Evolutionary conservation across 2,888 invertebrate species (phyloP), one percentile per base, ranked within the genome.

Genomic region (Drosophila stalkeri): DNA sequence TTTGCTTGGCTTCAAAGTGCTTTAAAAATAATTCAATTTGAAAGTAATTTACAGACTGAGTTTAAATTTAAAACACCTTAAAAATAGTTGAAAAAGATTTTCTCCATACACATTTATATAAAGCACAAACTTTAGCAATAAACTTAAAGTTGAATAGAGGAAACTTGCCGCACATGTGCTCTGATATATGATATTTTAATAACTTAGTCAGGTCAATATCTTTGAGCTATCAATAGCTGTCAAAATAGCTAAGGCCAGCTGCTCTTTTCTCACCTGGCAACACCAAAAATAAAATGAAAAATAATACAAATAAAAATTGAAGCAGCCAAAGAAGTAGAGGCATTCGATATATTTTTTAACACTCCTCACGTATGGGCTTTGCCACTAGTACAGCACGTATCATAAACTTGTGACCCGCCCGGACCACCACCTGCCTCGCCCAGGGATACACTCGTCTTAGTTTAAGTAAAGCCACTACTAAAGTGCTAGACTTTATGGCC

Each of bases 391-490:
- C 23, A 3, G 39, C 57, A 62, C 54, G 66, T 67, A 56, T 39
- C 61, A 68, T 72, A 68, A 77, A 68, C 49, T 47, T 64, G 47
- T n/a, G 18, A 20, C 23, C 43, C 12, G 11, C 9, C 35, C 6
- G 18, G 7, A 3, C 35, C 11, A 23, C 7, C 11, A 23, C 7
- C 23, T 14, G 14, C 14, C 27, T n/a, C 6, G 7, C 20, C 4
- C 37, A 37, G 12, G 20, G 31, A 55, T 47, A 27, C 44, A 56
- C 47, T 31, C 59, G 51, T 43, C 56, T 49, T 78, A 78, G 81
- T 84, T 84, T 72, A 80, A 61, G 64, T 75, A 78, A 84, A 85
- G 87, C 82, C 82, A 84, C 82, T 82, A 80, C 75, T 82, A 80
- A 84, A 83, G 82, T 65, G 64, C 60, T 41, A 35, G 33, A 78